These are phyloP conservation scores for Tupaia tana DNA, from an alignment of 2,113 vertebrate genomes.

Conservation along the genomic window DNA sequence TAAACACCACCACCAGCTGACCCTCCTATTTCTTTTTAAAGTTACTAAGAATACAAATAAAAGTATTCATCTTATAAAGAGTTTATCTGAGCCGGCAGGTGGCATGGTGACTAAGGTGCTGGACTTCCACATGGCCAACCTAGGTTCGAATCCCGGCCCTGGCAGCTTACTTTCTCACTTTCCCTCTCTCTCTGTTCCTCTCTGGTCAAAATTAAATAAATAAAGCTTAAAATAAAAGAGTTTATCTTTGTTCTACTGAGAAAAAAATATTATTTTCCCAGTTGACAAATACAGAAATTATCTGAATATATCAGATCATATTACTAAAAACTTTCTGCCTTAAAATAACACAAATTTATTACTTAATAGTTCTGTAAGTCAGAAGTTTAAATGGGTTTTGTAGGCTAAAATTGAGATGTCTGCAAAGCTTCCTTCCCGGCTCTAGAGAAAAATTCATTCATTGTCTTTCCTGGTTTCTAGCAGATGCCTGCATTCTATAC, in stretches of 20 bases:
- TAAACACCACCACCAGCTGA: neutral
- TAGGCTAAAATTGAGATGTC: neutral
- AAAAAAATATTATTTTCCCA: neutral
- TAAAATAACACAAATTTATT: constrained; percentile 5
- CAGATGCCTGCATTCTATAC: neutral
- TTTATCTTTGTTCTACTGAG: neutral
- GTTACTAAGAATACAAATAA: neutral
- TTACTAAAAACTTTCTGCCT: neutral
- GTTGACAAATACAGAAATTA: neutral
- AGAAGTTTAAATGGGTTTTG: neutral
- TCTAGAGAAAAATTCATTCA: neutral
- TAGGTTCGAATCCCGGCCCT: too few relatives aligned
- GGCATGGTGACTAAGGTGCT: too few relatives aligned
- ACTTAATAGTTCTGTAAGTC: neutral
- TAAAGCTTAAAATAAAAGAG: too few relatives aligned
- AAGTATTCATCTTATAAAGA: neutral
- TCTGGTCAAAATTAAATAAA: too few relatives aligned
- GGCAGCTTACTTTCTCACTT: too few relatives aligned
- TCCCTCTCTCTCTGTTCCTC: too few relatives aligned
- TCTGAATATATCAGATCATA: neutral
- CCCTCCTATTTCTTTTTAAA: neutral
- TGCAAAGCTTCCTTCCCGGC: neutral
- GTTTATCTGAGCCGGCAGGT: too few relatives aligned
- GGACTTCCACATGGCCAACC: too few relatives aligned
- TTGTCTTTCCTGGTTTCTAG: neutral